Evolutionary conservation across 2,888 invertebrate genomes (phyloP), one percentile per base, ranked within the genome.

Genomic region (Pristionchus fissidentatus): DNA sequence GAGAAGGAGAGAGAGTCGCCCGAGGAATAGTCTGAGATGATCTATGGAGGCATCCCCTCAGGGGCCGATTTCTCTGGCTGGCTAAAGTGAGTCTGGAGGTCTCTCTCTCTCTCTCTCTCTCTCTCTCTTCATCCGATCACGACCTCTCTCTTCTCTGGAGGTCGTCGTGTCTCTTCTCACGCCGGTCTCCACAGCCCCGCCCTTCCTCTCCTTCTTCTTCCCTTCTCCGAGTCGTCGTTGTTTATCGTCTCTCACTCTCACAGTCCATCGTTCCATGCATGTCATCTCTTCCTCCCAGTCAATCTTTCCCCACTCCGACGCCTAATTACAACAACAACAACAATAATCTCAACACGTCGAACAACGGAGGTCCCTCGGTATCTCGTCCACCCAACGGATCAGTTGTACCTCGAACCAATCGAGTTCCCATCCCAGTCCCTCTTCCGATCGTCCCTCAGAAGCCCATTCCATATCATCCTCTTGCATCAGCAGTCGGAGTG

Each of bases 261-360:
- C 49, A 46, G 75, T 77, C 75, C 75, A 49, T 77, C 75, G 41
- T 81, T 52, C 80, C 80, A 81, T 81, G 80, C 80, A 81, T 81
- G 80, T 81, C 70, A 70, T 70, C 80, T 49, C 80, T 81, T 60
- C 80, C 62, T 46, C 32, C 80, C 46, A 62, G 62, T 62, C 80
- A 81, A 46, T 81, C 80, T 8, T 81, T 60, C 22, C 62, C 80
- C 57, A 26, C 38, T 13, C 26, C 38, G 15, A 38, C 79, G 38
- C 38, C 79, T 79, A 55, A 79, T 57, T 26, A 79, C 41, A 55
- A 78, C 38, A 77, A 26, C 46, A 26, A 49, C 43, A 49, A 29
- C 29, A 77, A 32, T 22, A 78, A n/a, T 52, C 55, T 57, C 79
- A 62, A 81, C 62, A 32, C 1, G 60, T 13, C 75, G 29, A 75